phyloP scores from a whole-genome alignment of 1,140 invertebrate genomes.

The Amphibalanus amphitrite region DNA sequence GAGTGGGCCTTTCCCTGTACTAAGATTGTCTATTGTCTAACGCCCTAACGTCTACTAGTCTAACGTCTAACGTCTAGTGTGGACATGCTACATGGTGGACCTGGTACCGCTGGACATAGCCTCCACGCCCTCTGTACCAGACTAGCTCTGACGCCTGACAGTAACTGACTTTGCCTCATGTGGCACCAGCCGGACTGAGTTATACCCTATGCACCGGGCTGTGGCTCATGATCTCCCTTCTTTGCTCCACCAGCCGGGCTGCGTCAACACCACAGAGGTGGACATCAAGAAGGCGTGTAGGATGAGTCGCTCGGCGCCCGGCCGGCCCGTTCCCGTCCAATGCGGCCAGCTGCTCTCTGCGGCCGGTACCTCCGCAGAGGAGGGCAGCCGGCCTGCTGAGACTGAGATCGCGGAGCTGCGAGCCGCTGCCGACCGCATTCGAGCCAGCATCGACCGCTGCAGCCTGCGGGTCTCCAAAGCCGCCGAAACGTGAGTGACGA shows the following conservation, averaged over 20 bases:
- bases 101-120: no score
- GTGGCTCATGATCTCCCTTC: no score
- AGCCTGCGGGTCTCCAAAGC: constrained; percentile 95
- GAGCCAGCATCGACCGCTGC: constrained; percentile 60
- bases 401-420: constrained; percentile 34
- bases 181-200: no score
- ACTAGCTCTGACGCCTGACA: no score
- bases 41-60: no score
- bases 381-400: constrained; percentile 27
- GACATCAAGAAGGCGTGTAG: constrained; percentile 94
- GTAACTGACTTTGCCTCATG: no score
- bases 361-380: constrained; percentile 39
- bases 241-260: constrained; percentile 94
- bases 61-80: no score
- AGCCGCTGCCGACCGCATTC: constrained; percentile 45
- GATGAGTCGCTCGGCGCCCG: constrained; percentile 33
- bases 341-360: background rate
- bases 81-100: no score
- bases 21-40: no score
- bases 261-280: constrained; percentile 96
- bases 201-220: no score
- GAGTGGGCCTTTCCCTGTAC: no score
- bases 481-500: constrained; percentile 64
- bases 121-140: no score
- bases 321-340: background rate